phyloP scores from a whole-genome alignment of 2,113 vertebrate species.

The Antennarius striatus region DNA sequence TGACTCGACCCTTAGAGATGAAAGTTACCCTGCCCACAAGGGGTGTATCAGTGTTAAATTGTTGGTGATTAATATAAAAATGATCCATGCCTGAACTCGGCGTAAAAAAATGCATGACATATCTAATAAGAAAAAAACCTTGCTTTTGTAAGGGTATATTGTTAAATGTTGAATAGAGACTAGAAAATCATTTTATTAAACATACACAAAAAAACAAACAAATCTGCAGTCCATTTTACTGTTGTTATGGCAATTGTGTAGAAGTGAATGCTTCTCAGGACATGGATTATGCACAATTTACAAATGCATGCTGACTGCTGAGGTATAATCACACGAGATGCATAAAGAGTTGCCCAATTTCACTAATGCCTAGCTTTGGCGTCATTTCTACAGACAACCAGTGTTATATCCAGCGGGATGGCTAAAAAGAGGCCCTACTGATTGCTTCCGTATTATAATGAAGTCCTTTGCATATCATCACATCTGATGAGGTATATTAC shows the following conservation, averaged over 20 bases:
- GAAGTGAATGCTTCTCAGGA: conserved; percentile 1
- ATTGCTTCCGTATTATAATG: conserved; percentile 48
- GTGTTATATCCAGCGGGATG: conserved; percentile 26
- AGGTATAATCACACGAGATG: conserved; percentile 38
- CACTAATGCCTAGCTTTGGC: conserved; percentile 34
- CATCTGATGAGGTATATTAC: conserved; percentile 50
- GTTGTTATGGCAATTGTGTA: neutral
- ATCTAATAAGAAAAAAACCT: conserved; percentile 5
- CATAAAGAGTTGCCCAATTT: conserved; percentile 29
- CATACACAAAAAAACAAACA: no score
- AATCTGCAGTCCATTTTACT: neutral
- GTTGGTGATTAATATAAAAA: conserved; percentile 48
- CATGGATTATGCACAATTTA: conserved; percentile 18
- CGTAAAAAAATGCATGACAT: conserved; percentile 28
- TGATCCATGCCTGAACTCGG: conserved; percentile 46
- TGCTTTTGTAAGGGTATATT: no score
- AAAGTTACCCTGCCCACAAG: conserved; percentile 24
- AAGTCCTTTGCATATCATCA: conserved; percentile 52
- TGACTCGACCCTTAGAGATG: conserved; percentile 37
- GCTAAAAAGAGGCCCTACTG: conserved; percentile 32
- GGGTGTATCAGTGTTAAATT: conserved; percentile 35
- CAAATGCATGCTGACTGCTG: conserved; percentile 8
- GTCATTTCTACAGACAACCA: conserved; percentile 28
- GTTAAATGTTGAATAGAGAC: no score
- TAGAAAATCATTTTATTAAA: no score